These are phyloP conservation scores for Unio delphinus DNA, from an alignment of 2,888 invertebrate genomes.

Conservation along the genomic window DNA sequence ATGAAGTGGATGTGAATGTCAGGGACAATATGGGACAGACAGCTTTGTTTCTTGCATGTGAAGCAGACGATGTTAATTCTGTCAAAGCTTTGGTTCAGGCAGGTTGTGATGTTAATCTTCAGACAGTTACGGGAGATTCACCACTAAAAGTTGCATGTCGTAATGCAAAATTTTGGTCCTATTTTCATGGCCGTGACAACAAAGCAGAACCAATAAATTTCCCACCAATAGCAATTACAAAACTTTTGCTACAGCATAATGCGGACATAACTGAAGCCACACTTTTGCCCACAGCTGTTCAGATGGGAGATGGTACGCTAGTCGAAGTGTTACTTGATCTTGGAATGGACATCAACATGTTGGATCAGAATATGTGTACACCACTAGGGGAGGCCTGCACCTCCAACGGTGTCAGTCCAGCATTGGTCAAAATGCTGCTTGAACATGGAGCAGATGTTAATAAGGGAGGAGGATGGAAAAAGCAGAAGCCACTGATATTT, in stretches of 20 bases:
- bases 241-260: conserved; percentile 53
- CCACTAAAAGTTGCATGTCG: conserved; percentile 58
- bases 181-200: conserved; percentile 50
- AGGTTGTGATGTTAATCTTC: conserved; percentile 54
- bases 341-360: conserved; percentile 64
- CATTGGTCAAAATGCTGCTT: conserved; percentile 55
- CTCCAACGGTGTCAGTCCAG: conserved; percentile 44
- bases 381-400: conserved; percentile 62
- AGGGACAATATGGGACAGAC: conserved; percentile 57
- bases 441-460: conserved; percentile 60
- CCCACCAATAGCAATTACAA: conserved; percentile 58
- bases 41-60: conserved; percentile 54
- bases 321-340: conserved; percentile 55
- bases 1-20: conserved; percentile 45
- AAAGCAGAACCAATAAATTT: conserved; percentile 39
- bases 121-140: conserved; percentile 53
- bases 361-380: conserved; percentile 61
- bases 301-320: conserved; percentile 48
- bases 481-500: conserved; percentile 61
- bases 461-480: conserved; percentile 61
- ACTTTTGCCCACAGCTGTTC: conserved; percentile 58
- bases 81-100: conserved; percentile 45
- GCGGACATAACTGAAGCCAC: conserved; percentile 57
- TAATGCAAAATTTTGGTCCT: conserved; percentile 62
- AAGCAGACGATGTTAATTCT: conserved; percentile 51